phyloP scores from a whole-genome alignment of 2,888 invertebrate species.

The Mesorhabditis sp. region DNA sequence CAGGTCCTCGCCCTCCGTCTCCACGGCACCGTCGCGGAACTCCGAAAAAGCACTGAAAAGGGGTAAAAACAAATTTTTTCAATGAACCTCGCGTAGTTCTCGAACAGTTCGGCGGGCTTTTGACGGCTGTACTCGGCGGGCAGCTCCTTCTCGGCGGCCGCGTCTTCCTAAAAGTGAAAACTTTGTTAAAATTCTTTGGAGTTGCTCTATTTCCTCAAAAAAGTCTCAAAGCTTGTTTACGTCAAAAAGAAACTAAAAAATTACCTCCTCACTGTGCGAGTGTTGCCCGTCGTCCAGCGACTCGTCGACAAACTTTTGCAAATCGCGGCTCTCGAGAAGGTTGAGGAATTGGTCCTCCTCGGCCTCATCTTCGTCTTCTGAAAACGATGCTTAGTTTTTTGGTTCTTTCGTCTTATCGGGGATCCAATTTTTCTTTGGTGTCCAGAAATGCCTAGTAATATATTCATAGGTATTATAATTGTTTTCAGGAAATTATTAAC shows the following conservation, averaged over 20 bases:
- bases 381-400: not conserved
- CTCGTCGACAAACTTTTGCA: not conserved
- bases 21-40: not conserved
- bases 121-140: not conserved
- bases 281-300: not conserved
- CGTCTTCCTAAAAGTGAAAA: too few relatives aligned
- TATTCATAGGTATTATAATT: too few relatives aligned
- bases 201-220: too few relatives aligned
- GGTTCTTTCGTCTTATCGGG: too few relatives aligned
- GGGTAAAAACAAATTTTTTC: not conserved
- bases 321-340: not conserved
- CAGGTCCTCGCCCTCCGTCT: not conserved
- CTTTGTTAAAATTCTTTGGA: too few relatives aligned
- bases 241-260: too few relatives aligned
- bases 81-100: not conserved
- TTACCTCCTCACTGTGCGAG: too few relatives aligned
- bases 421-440: too few relatives aligned
- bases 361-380: not conserved
- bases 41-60: not conserved
- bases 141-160: not conserved
- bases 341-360: not conserved
- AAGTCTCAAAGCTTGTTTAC: too few relatives aligned
- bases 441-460: too few relatives aligned
- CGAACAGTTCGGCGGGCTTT: not conserved
- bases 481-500: too few relatives aligned